Conservation (phyloP, 2,888 invertebrate species). For the Drosophila infuscata region DNA sequence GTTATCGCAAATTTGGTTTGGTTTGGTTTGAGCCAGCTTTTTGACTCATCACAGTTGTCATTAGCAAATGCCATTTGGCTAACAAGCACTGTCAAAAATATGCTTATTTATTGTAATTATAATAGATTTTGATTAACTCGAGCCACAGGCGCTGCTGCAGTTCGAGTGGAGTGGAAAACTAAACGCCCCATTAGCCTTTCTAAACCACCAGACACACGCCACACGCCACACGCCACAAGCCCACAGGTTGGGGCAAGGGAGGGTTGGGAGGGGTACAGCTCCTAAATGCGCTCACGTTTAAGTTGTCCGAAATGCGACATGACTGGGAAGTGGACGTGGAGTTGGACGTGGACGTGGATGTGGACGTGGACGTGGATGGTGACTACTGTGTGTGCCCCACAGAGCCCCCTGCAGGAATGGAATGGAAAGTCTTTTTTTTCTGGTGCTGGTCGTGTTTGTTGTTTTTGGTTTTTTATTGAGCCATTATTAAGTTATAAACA, state of each 20-base stretch:
- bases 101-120: slow-evolving; percentile 78
- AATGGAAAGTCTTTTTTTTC: slow-evolving; percentile 62
- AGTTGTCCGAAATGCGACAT: slow-evolving; percentile 68
- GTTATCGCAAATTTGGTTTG: slow-evolving; percentile 17
- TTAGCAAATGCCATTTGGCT: slow-evolving; percentile 67
- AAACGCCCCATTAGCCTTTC: slow-evolving; percentile 79
- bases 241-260: neutral
- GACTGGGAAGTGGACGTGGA: slow-evolving; percentile 41
- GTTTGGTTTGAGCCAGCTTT: slow-evolving; percentile 26
- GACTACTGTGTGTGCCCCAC: slow-evolving; percentile 56
- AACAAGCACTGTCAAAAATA: slow-evolving; percentile 74
- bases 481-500: slow-evolving; percentile 82
- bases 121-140: slow-evolving; percentile 75
- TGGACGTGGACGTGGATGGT: slow-evolving; percentile 18
- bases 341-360: slow-evolving; percentile 26
- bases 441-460: slow-evolving; percentile 29
- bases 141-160: neutral
- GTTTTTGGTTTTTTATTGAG: slow-evolving; percentile 73
- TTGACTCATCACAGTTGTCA: slow-evolving; percentile 41
- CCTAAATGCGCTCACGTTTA: slow-evolving; percentile 74
- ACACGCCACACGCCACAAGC: slow-evolving; percentile 11
- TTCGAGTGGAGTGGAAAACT: slow-evolving; percentile 42
- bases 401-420: slow-evolving; percentile 56
- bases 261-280: slow-evolving; percentile 34
- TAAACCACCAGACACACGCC: slow-evolving; percentile 46